phyloP scores from a whole-genome alignment of 2,113 vertebrate species.

The Sinocyclocheilus anophthalmus region DNA sequence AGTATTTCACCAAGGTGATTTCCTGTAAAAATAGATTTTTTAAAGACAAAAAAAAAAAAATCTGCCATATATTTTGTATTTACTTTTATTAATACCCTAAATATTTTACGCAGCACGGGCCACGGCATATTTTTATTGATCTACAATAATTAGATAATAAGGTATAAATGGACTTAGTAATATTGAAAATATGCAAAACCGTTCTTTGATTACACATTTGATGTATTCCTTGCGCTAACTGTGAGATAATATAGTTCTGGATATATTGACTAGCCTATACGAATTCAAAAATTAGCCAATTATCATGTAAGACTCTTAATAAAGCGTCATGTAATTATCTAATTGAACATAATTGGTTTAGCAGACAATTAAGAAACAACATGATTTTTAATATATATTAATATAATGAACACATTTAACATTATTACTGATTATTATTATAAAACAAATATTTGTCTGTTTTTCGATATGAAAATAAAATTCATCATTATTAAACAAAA shows the following conservation, averaged over 20 bases:
- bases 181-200: background rate
- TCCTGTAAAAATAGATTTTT: background rate
- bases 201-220: background rate
- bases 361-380: background rate
- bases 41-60: too few species aligned
- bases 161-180: background rate
- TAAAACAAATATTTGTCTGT: background rate
- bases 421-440: background rate
- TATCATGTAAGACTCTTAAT: background rate
- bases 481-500: background rate
- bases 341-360: background rate
- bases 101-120: background rate
- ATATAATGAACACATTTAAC: background rate
- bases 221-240: background rate
- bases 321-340: background rate
- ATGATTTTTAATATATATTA: background rate
- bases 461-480: background rate
- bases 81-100: background rate
- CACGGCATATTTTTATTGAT: background rate
- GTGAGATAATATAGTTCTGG: background rate
- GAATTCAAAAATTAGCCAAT: background rate
- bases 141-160: background rate
- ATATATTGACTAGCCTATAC: background rate
- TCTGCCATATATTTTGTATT: background rate
- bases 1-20: background rate